These are phyloP conservation scores for Sipha maydis DNA, from an alignment of 2,888 invertebrate genomes.

Conservation along the genomic window DNA sequence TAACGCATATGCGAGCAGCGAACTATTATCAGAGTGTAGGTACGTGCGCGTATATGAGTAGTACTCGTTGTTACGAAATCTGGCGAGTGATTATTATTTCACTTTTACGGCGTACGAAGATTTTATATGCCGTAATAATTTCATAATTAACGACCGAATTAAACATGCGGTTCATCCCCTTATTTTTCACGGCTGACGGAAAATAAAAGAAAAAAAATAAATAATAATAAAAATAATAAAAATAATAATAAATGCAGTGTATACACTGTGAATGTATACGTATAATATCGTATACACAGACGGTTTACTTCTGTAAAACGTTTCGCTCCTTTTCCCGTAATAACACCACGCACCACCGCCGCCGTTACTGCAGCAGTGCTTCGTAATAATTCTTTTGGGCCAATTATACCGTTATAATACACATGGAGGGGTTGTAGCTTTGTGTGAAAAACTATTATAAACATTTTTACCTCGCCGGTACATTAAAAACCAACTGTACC, in stretches of 20 bases:
- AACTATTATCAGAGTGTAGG: background rate
- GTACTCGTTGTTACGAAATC: slow-evolving; percentile 43
- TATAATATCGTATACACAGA: background rate
- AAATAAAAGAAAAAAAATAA: slow-evolving; percentile 1
- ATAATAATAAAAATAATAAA: background rate
- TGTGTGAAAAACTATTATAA: slow-evolving; percentile 12
- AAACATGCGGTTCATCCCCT: slow-evolving; percentile 40
- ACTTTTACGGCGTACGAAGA: slow-evolving; percentile 8
- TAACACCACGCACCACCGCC: background rate
- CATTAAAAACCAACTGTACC: background rate
- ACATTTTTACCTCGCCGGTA: background rate
- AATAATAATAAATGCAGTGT: background rate
- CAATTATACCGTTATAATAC: background rate
- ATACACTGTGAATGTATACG: no score
- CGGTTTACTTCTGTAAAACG: background rate
- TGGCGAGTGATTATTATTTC: slow-evolving; percentile 36
- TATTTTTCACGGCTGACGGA: background rate
- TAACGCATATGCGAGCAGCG: background rate
- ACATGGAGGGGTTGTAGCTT: background rate
- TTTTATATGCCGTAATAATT: slow-evolving; percentile 50
- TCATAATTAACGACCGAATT: slow-evolving; percentile 56
- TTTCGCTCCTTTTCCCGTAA: background rate
- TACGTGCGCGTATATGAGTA: no score
- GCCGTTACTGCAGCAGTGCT: background rate
- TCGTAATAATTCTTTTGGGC: slow-evolving; percentile 28